Evolutionary conservation across 92 coral and sea anemone species (phyloP).

Genomic region (Epizoanthus illoricatus): DNA sequence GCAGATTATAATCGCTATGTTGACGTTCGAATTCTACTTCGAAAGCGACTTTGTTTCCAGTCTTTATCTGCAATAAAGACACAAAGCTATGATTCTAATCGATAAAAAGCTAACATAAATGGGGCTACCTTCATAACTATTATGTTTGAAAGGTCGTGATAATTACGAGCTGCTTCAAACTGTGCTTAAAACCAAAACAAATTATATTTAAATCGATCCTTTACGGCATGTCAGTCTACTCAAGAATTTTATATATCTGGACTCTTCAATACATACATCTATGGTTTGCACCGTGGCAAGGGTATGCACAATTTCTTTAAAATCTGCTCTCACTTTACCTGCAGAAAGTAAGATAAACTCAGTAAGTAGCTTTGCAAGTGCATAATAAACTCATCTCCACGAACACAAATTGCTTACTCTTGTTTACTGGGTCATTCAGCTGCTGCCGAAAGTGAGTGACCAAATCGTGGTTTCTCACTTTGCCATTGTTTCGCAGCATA

Average conservation of each 20-base stretch:
- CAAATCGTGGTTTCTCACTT: conserved; percentile 87
- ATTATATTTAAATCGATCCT: neutral
- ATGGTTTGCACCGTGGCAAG: conserved; percentile 82
- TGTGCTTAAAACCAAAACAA: neutral
- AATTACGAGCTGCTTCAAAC: neutral
- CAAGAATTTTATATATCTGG: neutral
- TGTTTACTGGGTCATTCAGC: conserved; percentile 86
- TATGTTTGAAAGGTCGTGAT: neutral
- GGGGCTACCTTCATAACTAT: no score
- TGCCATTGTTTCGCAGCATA: conserved; percentile 83
- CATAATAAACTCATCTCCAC: neutral
- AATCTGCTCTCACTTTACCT: conserved; percentile 81
- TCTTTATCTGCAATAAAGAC: neutral
- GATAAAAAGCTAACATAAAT: neutral
- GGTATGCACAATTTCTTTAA: conserved; percentile 86
- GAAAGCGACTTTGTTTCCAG: neutral
- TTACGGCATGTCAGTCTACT: neutral
- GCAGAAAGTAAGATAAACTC: conserved; percentile 3
- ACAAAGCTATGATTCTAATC: neutral
- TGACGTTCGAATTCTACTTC: neutral
- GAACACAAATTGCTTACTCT: conserved; percentile 56
- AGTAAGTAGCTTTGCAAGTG: neutral
- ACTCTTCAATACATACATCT: conserved; percentile 53
- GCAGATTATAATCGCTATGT: neutral
- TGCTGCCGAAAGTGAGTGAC: conserved; percentile 91